These are phyloP conservation scores for Hololepta plana DNA, from an alignment of 2,888 invertebrate genomes.

Conservation along the genomic window DNA sequence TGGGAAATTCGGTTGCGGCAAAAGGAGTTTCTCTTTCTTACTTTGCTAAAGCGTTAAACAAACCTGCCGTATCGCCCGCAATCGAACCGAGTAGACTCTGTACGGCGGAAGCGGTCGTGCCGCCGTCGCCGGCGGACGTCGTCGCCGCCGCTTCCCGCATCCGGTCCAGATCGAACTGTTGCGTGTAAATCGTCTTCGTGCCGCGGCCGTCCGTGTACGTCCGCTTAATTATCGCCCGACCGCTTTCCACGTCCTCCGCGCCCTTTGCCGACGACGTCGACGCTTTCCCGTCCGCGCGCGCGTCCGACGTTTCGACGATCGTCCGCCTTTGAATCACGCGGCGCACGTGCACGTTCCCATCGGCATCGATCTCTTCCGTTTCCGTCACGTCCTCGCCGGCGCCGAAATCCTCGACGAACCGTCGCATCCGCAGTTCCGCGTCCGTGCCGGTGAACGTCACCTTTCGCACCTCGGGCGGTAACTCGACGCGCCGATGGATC, in stretches of 20 bases:
- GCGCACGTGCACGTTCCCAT: constrained; percentile 34
- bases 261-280: constrained; percentile 9
- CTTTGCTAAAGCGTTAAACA: constrained; percentile 9
- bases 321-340: constrained; percentile 30
- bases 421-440: constrained; percentile 30
- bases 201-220: constrained; percentile 18
- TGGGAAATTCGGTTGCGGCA: constrained; percentile 7
- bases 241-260: constrained; percentile 7
- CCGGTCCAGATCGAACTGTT: constrained; percentile 17
- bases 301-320: constrained; percentile 21
- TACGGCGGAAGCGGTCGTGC: constrained; percentile 10
- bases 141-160: constrained; percentile 5
- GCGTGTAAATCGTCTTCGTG: constrained; percentile 19
- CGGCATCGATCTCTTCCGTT: constrained; percentile 30
- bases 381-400: constrained; percentile 33
- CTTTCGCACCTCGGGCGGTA: constrained; percentile 31
- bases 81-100: constrained; percentile 15
- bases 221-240: constrained; percentile 15
- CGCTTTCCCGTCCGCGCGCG: constrained; percentile 9
- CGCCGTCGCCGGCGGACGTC: constrained; percentile 10
- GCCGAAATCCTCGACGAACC: constrained; percentile 31
- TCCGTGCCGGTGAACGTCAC: constrained; percentile 34
- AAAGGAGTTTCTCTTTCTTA: constrained; percentile 6
- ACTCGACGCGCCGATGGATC: constrained; percentile 29
- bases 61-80: constrained; percentile 16